phyloP scores from a whole-genome alignment of 2,888 invertebrate genomes.

The Eristalis arbustorum region DNA sequence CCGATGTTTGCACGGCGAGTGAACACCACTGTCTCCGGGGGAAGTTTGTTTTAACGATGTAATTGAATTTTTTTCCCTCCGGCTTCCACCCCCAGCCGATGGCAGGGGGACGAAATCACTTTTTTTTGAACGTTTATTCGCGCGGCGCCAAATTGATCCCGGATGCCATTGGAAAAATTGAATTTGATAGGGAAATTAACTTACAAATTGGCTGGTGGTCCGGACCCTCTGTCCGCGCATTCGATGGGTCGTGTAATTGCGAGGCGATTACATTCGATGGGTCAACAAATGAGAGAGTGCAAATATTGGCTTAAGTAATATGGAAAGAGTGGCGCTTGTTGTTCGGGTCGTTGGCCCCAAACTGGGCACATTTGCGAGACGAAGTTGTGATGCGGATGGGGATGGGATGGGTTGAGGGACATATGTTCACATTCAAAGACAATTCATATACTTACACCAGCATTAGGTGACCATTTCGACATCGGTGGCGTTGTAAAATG shows the following conservation, averaged over 20 bases:
- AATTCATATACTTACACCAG: conserved; percentile 77
- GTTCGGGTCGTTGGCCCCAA: conserved; percentile 27
- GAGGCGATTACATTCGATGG: conserved; percentile 29
- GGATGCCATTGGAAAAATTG: conserved; percentile 60
- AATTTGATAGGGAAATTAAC: conserved; percentile 67
- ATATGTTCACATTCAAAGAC: too few species aligned
- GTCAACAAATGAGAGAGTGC: conserved; percentile 23
- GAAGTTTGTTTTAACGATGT: conserved; percentile 53
- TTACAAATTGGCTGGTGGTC: conserved; percentile 26
- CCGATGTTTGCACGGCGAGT: conserved; percentile 36
- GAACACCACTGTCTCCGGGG: conserved; percentile 4
- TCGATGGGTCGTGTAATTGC: conserved; percentile 35
- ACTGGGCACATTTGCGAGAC: conserved; percentile 61
- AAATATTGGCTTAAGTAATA: conserved; percentile 27
- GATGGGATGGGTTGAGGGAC: conserved; percentile 25
- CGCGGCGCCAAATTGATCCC: conserved; percentile 57
- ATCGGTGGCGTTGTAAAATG: conserved; percentile 76
- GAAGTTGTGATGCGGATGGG: conserved; percentile 18
- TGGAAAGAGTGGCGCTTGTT: neutral
- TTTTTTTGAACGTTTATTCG: conserved; percentile 70
- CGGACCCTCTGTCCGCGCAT: neutral
- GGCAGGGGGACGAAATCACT: conserved; percentile 73
- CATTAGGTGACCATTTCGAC: conserved; percentile 79
- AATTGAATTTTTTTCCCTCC: conserved; percentile 37
- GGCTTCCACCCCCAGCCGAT: conserved; percentile 3